Conservation (phyloP, 2,888 invertebrate species). For the Sinelater perroti region DNA sequence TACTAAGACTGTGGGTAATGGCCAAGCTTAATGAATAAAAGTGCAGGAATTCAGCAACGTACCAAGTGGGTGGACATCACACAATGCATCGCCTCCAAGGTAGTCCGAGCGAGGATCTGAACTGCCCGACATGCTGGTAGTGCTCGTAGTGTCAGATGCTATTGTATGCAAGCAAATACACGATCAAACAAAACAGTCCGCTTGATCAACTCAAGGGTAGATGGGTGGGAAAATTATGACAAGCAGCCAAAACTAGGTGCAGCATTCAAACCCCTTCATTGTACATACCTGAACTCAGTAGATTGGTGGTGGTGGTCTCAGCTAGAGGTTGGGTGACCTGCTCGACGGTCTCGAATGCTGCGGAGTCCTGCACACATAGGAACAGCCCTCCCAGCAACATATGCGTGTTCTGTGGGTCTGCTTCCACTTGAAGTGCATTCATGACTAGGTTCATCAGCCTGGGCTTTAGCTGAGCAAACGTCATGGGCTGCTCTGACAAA, state of each 20-base stretch:
- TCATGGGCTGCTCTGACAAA: slow-evolving; percentile 56
- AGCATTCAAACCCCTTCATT: not conserved
- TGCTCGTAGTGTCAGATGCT: slow-evolving; percentile 62
- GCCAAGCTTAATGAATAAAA: slow-evolving; percentile 11
- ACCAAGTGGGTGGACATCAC: slow-evolving; percentile 33
- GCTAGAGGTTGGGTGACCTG: slow-evolving; percentile 66
- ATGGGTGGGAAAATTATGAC: slow-evolving; percentile 26
- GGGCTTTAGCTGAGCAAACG: slow-evolving; percentile 76
- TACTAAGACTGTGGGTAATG: not conserved
- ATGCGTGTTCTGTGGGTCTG: slow-evolving; percentile 86
- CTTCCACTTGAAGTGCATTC: slow-evolving; percentile 84
- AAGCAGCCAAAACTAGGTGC: slow-evolving; percentile 8
- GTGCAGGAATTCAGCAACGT: slow-evolving; percentile 48
- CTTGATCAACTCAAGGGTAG: slow-evolving; percentile 29
- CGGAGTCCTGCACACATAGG: slow-evolving; percentile 81
- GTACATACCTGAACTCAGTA: slow-evolving; percentile 73
- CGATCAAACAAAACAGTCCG: slow-evolving; percentile 39
- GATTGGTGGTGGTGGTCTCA: slow-evolving; percentile 67
- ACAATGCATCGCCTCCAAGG: slow-evolving; percentile 36
- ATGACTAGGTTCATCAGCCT: slow-evolving; percentile 82
- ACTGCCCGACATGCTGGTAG: slow-evolving; percentile 61
- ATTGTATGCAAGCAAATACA: slow-evolving; percentile 48
- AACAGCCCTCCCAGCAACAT: slow-evolving; percentile 84
- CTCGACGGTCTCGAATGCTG: slow-evolving; percentile 77
- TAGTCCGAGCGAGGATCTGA: slow-evolving; percentile 48